Conservation (phyloP, 2,113 vertebrate species). For the Mustelus asterias region DNA sequence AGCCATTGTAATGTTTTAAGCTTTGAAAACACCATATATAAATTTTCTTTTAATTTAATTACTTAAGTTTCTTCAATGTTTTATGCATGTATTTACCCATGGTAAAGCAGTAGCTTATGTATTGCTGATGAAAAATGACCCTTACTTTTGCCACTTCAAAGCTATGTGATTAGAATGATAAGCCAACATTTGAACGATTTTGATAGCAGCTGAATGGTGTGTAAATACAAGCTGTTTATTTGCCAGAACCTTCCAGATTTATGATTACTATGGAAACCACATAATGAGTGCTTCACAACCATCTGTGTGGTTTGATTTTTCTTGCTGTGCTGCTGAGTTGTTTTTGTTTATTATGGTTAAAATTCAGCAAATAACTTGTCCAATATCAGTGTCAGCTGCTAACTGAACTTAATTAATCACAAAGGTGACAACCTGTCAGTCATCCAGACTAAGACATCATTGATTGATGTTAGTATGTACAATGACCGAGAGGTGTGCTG, state of each 20-base stretch:
- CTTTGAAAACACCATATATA: neutral
- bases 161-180: conserved; percentile 61
- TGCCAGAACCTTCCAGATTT: conserved; percentile 71
- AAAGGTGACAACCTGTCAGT: conserved; percentile 25
- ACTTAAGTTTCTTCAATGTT: conserved; percentile 15
- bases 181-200: conserved; percentile 52
- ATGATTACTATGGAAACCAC: conserved; percentile 76
- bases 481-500: neutral
- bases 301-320: conserved; percentile 67
- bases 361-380: conserved; percentile 48
- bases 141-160: conserved; percentile 39
- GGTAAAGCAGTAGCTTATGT: neutral
- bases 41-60: conserved; percentile 10
- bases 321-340: conserved; percentile 61
- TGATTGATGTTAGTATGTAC: conserved; percentile 11
- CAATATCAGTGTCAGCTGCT: conserved; percentile 5
- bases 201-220: conserved; percentile 58
- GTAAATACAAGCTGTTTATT: conserved; percentile 76
- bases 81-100: neutral
- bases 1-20: neutral
- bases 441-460: neutral
- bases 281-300: conserved; percentile 69
- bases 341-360: conserved; percentile 69
- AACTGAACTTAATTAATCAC: conserved; percentile 28
- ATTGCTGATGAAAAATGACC: neutral